A percentile compares a stretch with the other conserved stretches of the same genome.
phyloP scores from a whole-genome alignment of 2,797 vertebrate genomes.

The Takifugu ocellatus region DNA sequence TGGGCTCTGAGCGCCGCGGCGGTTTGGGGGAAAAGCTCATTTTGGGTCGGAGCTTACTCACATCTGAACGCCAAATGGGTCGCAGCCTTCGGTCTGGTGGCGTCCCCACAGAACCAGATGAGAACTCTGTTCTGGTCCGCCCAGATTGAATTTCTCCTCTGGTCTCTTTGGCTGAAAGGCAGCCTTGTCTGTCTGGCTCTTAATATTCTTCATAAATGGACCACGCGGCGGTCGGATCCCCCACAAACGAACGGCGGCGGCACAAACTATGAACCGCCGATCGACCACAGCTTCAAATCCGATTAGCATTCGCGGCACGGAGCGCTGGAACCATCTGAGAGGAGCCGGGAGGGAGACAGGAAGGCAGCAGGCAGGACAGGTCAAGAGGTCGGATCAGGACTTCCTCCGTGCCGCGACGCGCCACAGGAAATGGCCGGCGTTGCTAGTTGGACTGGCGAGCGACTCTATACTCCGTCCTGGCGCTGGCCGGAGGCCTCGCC shows the following conservation, averaged over 20 bases:
- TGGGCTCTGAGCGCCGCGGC: no score
- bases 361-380: constrained; percentile 25
- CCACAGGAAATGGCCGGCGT: constrained; percentile 59
- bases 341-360: constrained; percentile 20
- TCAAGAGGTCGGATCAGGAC: constrained; percentile 38
- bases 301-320: constrained; percentile 35
- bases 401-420: constrained; percentile 28
- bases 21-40: background rate
- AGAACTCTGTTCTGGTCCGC: constrained; percentile 32
- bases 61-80: constrained; percentile 13
- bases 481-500: constrained; percentile 30
- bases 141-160: constrained; percentile 20
- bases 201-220: constrained; percentile 51
- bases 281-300: constrained; percentile 44
- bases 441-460: constrained; percentile 37
- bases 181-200: background rate
- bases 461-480: constrained; percentile 44
- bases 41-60: constrained; percentile 3
- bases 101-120: constrained; percentile 42
- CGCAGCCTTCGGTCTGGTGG: constrained; percentile 22
- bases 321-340: constrained; percentile 23
- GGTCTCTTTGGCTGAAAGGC: constrained; percentile 4
- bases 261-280: constrained; percentile 48
- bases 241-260: constrained; percentile 58
- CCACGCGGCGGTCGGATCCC: constrained; percentile 44